phyloP scores from a whole-genome alignment of 1,140 invertebrate species.

The Sycobia sp. region DNA sequence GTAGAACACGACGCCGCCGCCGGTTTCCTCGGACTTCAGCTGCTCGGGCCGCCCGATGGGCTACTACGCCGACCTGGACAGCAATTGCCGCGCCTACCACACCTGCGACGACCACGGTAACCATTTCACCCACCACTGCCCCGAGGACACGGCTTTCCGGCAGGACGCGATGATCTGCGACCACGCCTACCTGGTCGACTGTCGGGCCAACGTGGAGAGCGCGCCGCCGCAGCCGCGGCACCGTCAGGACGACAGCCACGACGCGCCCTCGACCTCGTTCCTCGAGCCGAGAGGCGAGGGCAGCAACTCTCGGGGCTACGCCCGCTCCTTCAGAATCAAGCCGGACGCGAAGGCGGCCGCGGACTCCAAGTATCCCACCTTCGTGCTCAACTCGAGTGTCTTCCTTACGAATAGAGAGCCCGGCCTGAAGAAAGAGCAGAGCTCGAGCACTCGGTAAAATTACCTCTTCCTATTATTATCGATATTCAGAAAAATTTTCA shows the following conservation, averaged over 20 bases:
- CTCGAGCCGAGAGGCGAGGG: conserved; percentile 5
- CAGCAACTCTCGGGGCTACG: conserved; percentile 20
- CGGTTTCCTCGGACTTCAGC: conserved; percentile 46
- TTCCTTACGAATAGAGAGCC: conserved; percentile 35
- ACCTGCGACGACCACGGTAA: conserved; percentile 60
- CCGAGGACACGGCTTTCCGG: conserved; percentile 61
- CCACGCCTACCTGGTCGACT: conserved; percentile 62
- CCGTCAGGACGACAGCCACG: conserved; percentile 1
- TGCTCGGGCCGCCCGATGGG: conserved; percentile 55
- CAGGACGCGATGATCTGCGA: conserved; percentile 63
- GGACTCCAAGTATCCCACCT: conserved; percentile 35
- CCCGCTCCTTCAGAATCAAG: conserved; percentile 38
- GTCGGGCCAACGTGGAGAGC: conserved; percentile 36
- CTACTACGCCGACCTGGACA: conserved; percentile 61
- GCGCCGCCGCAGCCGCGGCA: background rate
- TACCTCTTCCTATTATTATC: no score
- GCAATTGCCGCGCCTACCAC: conserved; percentile 61
- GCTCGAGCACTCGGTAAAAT: no score
- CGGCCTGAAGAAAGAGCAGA: no score
- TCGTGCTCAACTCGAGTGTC: conserved; percentile 42
- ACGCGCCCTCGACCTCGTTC: background rate
- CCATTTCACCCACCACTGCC: conserved; percentile 61
- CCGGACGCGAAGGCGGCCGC: background rate
- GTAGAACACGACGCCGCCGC: conserved; percentile 40
- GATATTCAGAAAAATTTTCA: no score